phyloP scores from a whole-genome alignment of 2,797 vertebrate genomes.

The Anas acuta region DNA sequence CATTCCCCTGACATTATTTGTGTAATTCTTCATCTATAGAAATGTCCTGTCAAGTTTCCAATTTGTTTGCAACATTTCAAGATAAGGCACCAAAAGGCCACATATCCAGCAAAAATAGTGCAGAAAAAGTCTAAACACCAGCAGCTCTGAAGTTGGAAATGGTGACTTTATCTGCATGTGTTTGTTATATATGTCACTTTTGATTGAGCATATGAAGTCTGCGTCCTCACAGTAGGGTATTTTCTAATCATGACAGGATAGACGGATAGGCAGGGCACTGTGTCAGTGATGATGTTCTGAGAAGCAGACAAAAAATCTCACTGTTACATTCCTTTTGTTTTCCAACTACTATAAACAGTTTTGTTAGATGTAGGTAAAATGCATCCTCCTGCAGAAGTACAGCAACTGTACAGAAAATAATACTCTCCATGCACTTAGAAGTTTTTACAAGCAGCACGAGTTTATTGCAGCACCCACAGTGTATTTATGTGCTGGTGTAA shows the following conservation, averaged over 20 bases:
- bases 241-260: neutral
- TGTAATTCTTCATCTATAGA: neutral
- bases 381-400: neutral
- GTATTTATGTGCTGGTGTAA: neutral
- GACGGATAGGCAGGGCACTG: neutral
- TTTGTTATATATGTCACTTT: neutral
- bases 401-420: accelerated
- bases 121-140: neutral
- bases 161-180: neutral
- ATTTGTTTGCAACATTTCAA: neutral
- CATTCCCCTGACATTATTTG: neutral
- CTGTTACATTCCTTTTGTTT: neutral
- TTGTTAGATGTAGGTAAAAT: neutral
- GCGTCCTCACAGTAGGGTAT: neutral
- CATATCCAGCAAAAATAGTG: neutral
- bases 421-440: accelerated
- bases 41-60: neutral
- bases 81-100: neutral
- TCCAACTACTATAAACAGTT: neutral
- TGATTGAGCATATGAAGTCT: neutral
- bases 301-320: neutral
- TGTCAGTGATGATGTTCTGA: neutral
- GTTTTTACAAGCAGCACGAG: neutral
- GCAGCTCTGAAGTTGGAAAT: neutral
- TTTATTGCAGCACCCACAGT: neutral